These are phyloP conservation scores for Perca flavescens DNA, from an alignment of 2,113 vertebrate genomes.

Conservation along the genomic window DNA sequence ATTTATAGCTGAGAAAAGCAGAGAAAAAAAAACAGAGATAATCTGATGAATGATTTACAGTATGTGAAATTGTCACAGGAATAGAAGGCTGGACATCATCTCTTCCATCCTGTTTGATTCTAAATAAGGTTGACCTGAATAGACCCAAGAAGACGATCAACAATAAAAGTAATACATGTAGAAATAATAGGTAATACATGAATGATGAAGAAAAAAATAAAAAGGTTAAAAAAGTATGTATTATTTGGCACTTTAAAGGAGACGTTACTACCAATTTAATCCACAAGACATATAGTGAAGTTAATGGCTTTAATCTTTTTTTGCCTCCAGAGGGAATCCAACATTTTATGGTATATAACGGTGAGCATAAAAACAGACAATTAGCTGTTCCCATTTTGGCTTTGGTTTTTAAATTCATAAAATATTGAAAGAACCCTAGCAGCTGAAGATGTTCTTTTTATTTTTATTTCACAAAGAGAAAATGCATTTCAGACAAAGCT, in stretches of 20 bases:
- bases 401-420: slow-evolving; percentile 16
- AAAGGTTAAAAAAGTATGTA: neutral
- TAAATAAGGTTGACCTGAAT: neutral
- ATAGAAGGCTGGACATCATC: neutral
- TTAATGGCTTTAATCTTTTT: slow-evolving; percentile 11
- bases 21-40: neutral
- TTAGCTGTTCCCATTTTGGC: neutral
- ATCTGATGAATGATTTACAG: slow-evolving; percentile 1
- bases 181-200: no score
- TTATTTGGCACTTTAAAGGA: neutral
- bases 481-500: slow-evolving; percentile 38
- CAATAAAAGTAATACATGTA: neutral
- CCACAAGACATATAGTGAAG: neutral
- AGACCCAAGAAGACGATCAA: neutral
- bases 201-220: neutral
- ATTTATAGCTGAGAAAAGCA: neutral
- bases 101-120: neutral
- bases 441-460: neutral
- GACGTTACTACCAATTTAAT: neutral
- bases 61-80: neutral
- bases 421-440: slow-evolving; percentile 1
- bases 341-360: neutral
- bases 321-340: neutral
- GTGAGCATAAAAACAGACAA: neutral
- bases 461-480: slow-evolving; percentile 52